phyloP scores from a whole-genome alignment of 1,140 invertebrate genomes.

The Pristionchus pacificus region DNA sequence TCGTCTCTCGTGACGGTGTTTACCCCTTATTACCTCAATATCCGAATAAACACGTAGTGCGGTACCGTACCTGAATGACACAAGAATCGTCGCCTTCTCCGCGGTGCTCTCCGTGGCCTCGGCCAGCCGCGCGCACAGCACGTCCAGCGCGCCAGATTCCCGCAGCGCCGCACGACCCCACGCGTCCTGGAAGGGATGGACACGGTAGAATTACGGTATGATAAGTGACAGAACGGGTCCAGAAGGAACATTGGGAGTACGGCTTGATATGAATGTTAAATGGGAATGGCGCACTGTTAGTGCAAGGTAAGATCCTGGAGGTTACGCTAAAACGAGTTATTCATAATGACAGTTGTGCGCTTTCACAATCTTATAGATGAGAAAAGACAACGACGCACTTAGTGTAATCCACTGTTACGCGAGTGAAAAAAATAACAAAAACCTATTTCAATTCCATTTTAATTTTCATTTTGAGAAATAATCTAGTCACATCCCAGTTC shows the following conservation, averaged over 20 bases:
- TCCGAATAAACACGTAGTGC: no score
- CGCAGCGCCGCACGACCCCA: slow-evolving; percentile 26
- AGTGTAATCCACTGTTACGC: no score
- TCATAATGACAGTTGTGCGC: slow-evolving; percentile 10
- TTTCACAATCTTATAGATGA: slow-evolving; percentile 14
- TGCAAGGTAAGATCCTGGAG: background rate
- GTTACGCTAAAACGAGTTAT: slow-evolving; percentile 3
- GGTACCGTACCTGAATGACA: slow-evolving; percentile 13
- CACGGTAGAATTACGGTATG: background rate
- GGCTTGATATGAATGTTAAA: background rate
- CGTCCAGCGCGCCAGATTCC: slow-evolving; percentile 18
- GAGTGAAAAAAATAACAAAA: no score
- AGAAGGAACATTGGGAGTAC: slow-evolving; percentile 13
- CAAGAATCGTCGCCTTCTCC: slow-evolving; percentile 6
- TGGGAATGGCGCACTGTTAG: background rate
- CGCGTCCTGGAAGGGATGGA: slow-evolving; percentile 17
- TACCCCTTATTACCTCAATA: no score
- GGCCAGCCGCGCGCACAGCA: slow-evolving; percentile 16
- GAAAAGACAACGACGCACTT: no score
- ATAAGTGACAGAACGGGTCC: slow-evolving; percentile 1
- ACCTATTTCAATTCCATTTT: no score
- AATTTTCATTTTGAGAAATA: no score
- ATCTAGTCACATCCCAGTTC: no score
- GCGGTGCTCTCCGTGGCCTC: background rate
- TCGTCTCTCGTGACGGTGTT: no score